Base-by-base conservation (phyloP, 2,797 vertebrate species). In the Rhynchotus rufescens region DNA sequence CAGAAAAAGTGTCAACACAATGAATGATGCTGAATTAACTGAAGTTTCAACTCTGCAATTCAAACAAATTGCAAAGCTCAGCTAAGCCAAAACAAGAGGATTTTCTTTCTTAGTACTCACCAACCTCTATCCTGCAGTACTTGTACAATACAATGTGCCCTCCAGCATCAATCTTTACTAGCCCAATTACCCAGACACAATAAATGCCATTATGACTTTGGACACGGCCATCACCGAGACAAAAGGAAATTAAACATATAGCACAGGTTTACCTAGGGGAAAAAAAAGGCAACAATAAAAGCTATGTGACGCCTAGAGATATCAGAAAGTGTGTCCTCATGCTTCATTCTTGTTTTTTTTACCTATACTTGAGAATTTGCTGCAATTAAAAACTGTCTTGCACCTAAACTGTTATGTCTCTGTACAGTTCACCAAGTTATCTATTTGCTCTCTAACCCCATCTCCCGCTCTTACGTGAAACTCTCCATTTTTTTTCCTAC, bases 311-410 rank as follows among this genome's bases (percentile, higher is more conserved):
- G 89, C 94, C 81, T 82, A 95, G 44, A 93, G 64, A 68, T 36
- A 47, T 47, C 56, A 93, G 80, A 69, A 92, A 84, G 78, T 81
- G 69, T 64, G 51, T 82, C 42, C 67, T 84, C 51, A 86, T 98
- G 96, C 98, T 93, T 98, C 98, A 87, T 98, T 98, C 93, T 98
- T 99, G 90, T 98, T 98, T 97, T 98, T 98, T 99, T 99, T 98
- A 81, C 98, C 97, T 96, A 98, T 97, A 93, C 98, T 98, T 4
- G 98, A 99, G 96, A 98, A 98, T 97, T 98, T 98, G 57, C 98
- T 98, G 56, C 98, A 99, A 97, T 97, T 98, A 97, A 99, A 99
- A 99, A 97, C 98, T 98, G 90, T 79, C 98, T 96, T 99, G 99
- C 96, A 98, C 98, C 97, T 99, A 98, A 17, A 98, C 98, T 71